Evolutionary conservation across 2,888 invertebrate genomes (phyloP).

Genomic region (Cynaeus angustus): DNA sequence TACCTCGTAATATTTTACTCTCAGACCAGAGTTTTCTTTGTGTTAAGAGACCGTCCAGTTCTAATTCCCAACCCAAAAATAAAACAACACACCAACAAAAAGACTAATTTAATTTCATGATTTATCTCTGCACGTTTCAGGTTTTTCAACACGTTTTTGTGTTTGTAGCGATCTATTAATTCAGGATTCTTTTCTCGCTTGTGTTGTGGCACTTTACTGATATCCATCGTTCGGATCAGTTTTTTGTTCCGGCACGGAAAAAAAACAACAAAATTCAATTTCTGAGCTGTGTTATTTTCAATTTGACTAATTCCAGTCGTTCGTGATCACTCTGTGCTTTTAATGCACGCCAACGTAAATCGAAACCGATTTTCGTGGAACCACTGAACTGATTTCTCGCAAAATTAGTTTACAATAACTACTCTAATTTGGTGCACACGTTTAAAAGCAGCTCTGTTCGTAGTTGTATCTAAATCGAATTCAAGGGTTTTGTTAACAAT

Average conservation of each 20-base stretch:
- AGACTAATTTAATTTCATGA: constrained; percentile 25
- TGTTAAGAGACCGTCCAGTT: neutral
- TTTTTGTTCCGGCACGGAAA: neutral
- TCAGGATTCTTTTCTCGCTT: constrained; percentile 4
- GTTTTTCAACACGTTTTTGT: constrained; percentile 17
- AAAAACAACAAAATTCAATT: constrained; percentile 16
- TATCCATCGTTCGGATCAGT: constrained; percentile 11
- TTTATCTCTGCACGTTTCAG: constrained; percentile 16
- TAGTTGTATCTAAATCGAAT: neutral
- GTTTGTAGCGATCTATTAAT: constrained; percentile 12
- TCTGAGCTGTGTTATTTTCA: constrained; percentile 16
- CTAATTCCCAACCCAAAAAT: constrained; percentile 14
- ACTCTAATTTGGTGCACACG: neutral
- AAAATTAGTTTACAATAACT: constrained; percentile 10
- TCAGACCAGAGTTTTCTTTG: neutral
- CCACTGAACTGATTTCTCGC: constrained; percentile 17
- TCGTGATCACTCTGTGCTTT: constrained; percentile 7
- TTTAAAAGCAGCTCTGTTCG: neutral
- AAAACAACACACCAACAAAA: constrained; percentile 15
- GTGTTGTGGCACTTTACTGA: neutral
- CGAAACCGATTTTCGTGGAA: constrained; percentile 12
- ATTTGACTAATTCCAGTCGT: constrained; percentile 20
- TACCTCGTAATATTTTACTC: too few relatives aligned
- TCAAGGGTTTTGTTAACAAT: neutral
- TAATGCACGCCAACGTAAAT: constrained; percentile 11